A percentile compares a stretch with the other conserved stretches of the same genome.
Conservation (phyloP, 2,113 vertebrate species). For the Caranx ignobilis region DNA sequence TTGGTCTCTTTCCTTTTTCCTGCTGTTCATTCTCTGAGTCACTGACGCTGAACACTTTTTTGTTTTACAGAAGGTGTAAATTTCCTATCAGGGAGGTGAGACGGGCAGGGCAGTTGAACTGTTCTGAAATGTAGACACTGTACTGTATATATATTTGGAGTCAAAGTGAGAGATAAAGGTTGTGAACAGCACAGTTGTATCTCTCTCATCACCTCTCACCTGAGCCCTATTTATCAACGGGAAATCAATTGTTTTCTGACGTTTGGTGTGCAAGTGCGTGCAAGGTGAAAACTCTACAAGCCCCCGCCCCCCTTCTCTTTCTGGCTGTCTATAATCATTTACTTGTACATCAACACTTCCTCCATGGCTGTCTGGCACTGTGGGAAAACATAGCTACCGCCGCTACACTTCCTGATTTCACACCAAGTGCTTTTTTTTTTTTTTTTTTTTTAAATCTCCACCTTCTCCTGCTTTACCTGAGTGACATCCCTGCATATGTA, state of each 20-base stretch:
- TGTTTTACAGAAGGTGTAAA: too few relatives aligned
- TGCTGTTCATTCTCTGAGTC: neutral
- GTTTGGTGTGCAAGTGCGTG: neutral
- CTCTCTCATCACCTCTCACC: neutral
- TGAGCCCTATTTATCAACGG: slow-evolving; percentile 13
- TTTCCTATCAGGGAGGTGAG: neutral
- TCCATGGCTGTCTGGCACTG: slow-evolving; percentile 4
- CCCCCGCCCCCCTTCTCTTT: neutral
- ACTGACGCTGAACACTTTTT: neutral
- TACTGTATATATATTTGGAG: slow-evolving; percentile 21
- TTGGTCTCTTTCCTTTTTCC: slow-evolving; percentile 46
- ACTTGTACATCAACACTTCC: slow-evolving; percentile 61
- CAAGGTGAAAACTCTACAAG: neutral
- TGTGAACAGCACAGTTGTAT: slow-evolving; percentile 1
- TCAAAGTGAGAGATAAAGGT: neutral
- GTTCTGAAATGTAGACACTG: neutral
- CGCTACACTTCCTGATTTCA: slow-evolving; percentile 64
- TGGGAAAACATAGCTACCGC: slow-evolving; percentile 29
- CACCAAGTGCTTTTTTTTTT: neutral
- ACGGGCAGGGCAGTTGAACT: neutral
- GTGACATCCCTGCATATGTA: neutral
- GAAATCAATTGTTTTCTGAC: neutral
- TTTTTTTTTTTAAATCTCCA: neutral
- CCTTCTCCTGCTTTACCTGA: neutral
- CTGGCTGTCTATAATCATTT: slow-evolving; percentile 37